Base-by-base conservation (phyloP, 2,888 invertebrate genomes). In the Caenorhabditis sp. region DNA sequence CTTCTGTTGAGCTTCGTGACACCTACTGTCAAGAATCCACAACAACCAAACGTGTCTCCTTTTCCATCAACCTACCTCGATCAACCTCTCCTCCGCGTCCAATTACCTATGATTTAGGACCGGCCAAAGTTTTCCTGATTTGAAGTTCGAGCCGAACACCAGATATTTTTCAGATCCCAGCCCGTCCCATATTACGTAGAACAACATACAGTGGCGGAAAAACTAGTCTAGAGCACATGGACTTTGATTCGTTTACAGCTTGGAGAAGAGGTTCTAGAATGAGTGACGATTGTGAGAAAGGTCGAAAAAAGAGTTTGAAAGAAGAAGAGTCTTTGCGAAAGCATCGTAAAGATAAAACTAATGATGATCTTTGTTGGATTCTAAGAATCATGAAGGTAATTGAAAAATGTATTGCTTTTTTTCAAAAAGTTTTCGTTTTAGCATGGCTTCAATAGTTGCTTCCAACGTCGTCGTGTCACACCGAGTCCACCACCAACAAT, bases 161-260 rank as follows among this genome's bases (percentile, higher is more conserved):
- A 10, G n/a, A 10, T 14, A n/a, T 2, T 17, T 66, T 71, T 31
- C 57, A 71, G 71, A 64, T 71, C 12, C 58, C 60, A 10, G 66
- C 66, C 1, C 58, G 69, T 3, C 79, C 79, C 17, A 79, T 79
- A 55, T 58, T 79, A 24, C 64, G 70, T 10, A 66, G 67, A 2
- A 63, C 66, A 36, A 66, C 69, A 1, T 59, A 62, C 8, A 63
- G 51, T 26, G 50, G 58, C 4, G 63, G 63, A 5, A 74, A 63
- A 14, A 66, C 69, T 5, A 58, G 49, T 14, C 50, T 74, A 14
- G 59, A 61, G 0, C 82, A 83, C 55, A 83, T 83, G 83, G 83
- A 83, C 62, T 83, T 79, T 54, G 78, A 79, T 23, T 74, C 77
- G 19, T 83, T 83, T 62, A 71, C 65, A 49, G 83, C 83, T 4